Conservation (phyloP, 30 jellyfish, hydroid and myxozoan genomes). For the Rhopilema esculentum region DNA sequence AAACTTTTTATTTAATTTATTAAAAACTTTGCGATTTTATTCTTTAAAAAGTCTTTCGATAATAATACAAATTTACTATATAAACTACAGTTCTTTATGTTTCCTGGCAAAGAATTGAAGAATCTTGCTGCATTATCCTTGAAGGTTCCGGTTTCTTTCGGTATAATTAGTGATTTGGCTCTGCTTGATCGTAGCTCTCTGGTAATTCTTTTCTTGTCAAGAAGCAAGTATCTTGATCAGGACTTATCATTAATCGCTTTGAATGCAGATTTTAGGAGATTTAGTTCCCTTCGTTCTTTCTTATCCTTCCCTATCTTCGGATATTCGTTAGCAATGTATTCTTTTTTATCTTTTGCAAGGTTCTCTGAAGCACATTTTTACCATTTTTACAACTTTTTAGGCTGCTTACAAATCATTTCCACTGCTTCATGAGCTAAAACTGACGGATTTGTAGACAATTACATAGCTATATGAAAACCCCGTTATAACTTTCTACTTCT, state of each 20-base stretch:
- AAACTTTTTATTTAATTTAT: too few relatives aligned
- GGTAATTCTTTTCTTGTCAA: conserved; percentile 31
- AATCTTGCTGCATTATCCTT: conserved; percentile 47
- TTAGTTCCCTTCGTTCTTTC: too few relatives aligned
- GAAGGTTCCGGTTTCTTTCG: conserved; percentile 51
- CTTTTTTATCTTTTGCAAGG: not conserved
- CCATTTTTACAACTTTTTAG: not conserved
- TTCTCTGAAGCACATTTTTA: too few relatives aligned
- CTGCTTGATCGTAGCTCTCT: conserved; percentile 66
- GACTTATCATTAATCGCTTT: too few relatives aligned
- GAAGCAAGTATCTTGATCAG: conserved; percentile 26
- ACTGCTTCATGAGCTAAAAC: too few relatives aligned
- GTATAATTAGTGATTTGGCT: conserved; percentile 53
- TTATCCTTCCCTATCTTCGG: not conserved
- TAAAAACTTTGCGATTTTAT: too few relatives aligned
- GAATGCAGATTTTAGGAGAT: too few relatives aligned
- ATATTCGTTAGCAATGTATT: not conserved
- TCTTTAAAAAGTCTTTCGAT: too few relatives aligned
- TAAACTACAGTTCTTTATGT: conserved; percentile 33
- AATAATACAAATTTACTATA: too few relatives aligned
- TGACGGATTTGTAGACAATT: too few relatives aligned
- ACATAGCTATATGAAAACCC: too few relatives aligned
- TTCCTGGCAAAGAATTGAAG: conserved; percentile 46
- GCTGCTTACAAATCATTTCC: not conserved
- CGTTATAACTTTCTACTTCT: too few relatives aligned